These are phyloP conservation scores for Neosilurus mollespiculum DNA, from an alignment of 2,797 vertebrate genomes.

Conservation along the genomic window DNA sequence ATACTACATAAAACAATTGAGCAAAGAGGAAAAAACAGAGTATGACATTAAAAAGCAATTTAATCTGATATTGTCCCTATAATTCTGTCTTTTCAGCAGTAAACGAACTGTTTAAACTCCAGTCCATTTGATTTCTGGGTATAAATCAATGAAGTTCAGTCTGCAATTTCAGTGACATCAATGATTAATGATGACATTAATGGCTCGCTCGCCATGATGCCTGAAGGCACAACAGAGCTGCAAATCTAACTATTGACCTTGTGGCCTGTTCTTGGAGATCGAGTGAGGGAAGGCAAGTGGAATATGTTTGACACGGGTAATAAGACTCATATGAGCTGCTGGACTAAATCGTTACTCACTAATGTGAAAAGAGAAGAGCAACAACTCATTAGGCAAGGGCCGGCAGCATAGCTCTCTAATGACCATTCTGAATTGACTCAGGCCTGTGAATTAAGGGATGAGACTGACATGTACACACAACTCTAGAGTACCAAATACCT, in stretches of 20 bases:
- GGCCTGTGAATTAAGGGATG: conserved; percentile 17
- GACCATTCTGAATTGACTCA: conserved; percentile 9
- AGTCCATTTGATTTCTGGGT: conserved; percentile 19
- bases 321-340: conserved; percentile 39
- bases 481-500: conserved; percentile 17
- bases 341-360: conserved; percentile 21
- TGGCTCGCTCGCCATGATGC: conserved; percentile 27
- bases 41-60: conserved; percentile 9
- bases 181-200: conserved; percentile 54
- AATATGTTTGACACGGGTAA: conserved; percentile 37
- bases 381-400: conserved; percentile 22
- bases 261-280: conserved; percentile 20
- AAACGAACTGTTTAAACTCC: conserved; percentile 31
- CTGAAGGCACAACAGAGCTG: conserved; percentile 37
- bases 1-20: neutral
- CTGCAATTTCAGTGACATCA: conserved; percentile 48
- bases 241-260: conserved; percentile 52
- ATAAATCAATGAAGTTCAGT: conserved; percentile 40
- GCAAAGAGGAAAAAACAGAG: neutral
- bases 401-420: conserved; percentile 11
- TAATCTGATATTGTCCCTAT: conserved; percentile 10
- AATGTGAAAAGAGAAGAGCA: conserved; percentile 23
- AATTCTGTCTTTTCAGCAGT: conserved; percentile 19
- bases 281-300: conserved; percentile 33
- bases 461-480: conserved; percentile 10